Percentiles rank a stretch among this genome's conserved stretches.
These are phyloP conservation scores for Drosophila grimshawi DNA, from an alignment of 1,140 invertebrate genomes.

Conservation along the genomic window DNA sequence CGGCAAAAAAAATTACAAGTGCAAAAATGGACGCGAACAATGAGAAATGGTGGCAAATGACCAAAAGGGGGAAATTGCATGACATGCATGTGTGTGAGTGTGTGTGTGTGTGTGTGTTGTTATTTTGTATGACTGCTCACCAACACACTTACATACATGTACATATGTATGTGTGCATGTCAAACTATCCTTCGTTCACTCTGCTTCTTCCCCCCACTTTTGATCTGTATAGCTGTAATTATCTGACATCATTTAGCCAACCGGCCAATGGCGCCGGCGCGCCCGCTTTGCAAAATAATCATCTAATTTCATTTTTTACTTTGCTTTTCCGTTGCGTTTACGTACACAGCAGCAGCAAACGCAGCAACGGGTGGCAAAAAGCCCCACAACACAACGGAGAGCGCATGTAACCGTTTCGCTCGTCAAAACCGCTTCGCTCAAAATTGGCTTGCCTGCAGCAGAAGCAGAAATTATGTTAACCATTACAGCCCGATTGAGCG, in stretches of 20 bases:
- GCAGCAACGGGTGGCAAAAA: neutral
- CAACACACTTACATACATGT: neutral
- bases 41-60: slow-evolving; percentile 41
- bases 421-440: slow-evolving; percentile 30
- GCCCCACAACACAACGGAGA: slow-evolving; percentile 13
- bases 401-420: slow-evolving; percentile 37
- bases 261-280: slow-evolving; percentile 53
- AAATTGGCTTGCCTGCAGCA: slow-evolving; percentile 21
- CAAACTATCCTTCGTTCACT: neutral
- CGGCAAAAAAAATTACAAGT: slow-evolving; percentile 63
- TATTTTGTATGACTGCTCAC: neutral
- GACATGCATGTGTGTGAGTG: neutral
- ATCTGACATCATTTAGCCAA: neutral
- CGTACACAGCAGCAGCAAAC: slow-evolving; percentile 20
- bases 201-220: too few species aligned
- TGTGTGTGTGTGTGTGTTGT: neutral
- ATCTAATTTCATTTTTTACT: slow-evolving; percentile 9
- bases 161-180: neutral
- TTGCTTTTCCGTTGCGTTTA: slow-evolving; percentile 8
- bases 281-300: slow-evolving; percentile 36
- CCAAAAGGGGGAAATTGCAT: slow-evolving; percentile 13
- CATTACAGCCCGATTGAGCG: slow-evolving; percentile 8
- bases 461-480: slow-evolving; percentile 20
- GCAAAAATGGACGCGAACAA: slow-evolving; percentile 32
- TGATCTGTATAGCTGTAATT: neutral